Base-by-base conservation (phyloP, 2,888 invertebrate genomes). In the Phania funesta region DNA sequence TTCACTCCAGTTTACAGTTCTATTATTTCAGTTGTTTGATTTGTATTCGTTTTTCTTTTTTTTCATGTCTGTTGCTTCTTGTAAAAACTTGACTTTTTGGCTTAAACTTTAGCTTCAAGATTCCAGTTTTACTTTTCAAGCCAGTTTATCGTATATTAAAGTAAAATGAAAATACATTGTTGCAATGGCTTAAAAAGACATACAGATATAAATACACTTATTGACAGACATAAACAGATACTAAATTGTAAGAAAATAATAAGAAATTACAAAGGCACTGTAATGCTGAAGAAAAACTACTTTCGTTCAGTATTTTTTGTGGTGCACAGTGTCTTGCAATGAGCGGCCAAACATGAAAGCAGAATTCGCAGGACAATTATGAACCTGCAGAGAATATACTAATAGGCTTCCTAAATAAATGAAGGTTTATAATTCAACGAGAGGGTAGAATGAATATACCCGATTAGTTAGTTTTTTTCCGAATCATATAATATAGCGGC, bases 1-100 rank as follows among this genome's bases (percentile, higher is more conserved):
- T 75, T 75, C 32, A 48, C 56, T 65, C 20, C 48, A 75, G 38
- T 75, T 75, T 74, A 32, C 35, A 24, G 64, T 64, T 54, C 35
- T 38, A 4, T 50, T 60, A 38, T 50, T 64, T 22, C 16, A 22
- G 48, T 58, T 46, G n/a, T 48, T 48, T 16, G 24, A 35, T 73
- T 52, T 7, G n/a, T 29, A 32, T 46, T 13, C 26, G 6, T 16
- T 54, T 54, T 13, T 50, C 1, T 16, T 9, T 44, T 44, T 44
- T 13, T 44, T 29, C 1, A 4, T 29, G 7, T 48, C 16, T 8
- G n/a, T n/a, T n/a, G n/a, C n/a, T n/a, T n/a, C n/a, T n/a, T n/a
- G n/a, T n/a, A n/a, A n/a, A n/a, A 6, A 58, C 8, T 54, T 67
- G 26, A 0, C 22, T 38, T 26, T 11, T 5, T 46, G 24, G 8